A percentile compares a stretch with the other conserved stretches of the same genome.
These are phyloP conservation scores for Pagrus major DNA, from an alignment of 2,113 vertebrate genomes.

Conservation along the genomic window DNA sequence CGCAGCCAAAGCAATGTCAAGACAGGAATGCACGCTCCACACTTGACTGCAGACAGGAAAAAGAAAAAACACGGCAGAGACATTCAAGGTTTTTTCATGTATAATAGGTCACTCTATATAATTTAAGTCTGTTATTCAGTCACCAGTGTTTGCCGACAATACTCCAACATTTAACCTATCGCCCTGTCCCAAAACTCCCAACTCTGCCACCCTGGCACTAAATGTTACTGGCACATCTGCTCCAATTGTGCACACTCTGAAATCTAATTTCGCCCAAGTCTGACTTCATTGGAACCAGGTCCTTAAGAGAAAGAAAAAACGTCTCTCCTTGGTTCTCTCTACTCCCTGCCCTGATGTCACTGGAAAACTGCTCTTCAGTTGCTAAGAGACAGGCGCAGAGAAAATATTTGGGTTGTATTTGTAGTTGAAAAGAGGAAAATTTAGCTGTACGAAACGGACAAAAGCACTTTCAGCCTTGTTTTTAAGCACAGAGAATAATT, in stretches of 20 bases:
- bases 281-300: conserved; percentile 69
- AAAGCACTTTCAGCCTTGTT: conserved; percentile 73
- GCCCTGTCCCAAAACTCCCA: conserved; percentile 1
- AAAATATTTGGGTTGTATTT: conserved; percentile 84
- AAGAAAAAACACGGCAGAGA: conserved; percentile 31
- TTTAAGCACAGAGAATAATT: conserved; percentile 63
- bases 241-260: conserved; percentile 55
- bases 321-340: conserved; percentile 53
- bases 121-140: conserved; percentile 24
- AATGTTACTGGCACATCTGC: conserved; percentile 34
- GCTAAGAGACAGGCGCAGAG: conserved; percentile 82
- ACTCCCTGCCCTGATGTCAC: conserved; percentile 80
- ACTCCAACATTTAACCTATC: conserved; percentile 26
- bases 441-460: conserved; percentile 67
- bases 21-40: conserved; percentile 70
- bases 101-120: conserved; percentile 36
- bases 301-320: conserved; percentile 45
- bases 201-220: conserved; percentile 10
- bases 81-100: conserved; percentile 42
- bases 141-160: conserved; percentile 1
- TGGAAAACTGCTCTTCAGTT: conserved; percentile 84
- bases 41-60: conserved; percentile 48
- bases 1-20: conserved; percentile 65
- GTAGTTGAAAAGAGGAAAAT: conserved; percentile 74
- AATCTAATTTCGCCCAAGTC: conserved; percentile 66